Evolutionary conservation across 2,113 vertebrate genomes (phyloP).

Genomic region (Pomatostomus ruficeps): DNA sequence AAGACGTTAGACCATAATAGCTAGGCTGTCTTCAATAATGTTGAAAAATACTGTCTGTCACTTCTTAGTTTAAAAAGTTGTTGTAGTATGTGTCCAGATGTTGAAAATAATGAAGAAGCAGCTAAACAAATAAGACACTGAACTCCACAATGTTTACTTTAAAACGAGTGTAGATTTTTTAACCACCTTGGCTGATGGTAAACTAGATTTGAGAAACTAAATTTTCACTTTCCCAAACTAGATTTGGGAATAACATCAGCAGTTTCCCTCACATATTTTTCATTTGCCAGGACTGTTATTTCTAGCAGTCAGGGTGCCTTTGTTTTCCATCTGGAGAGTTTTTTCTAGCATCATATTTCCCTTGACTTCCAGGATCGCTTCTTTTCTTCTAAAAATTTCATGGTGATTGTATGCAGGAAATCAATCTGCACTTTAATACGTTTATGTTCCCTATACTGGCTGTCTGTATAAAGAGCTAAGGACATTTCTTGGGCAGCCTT

Average conservation of each 20-base stretch:
- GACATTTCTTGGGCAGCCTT: neutral
- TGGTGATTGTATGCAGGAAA: neutral
- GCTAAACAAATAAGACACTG: neutral
- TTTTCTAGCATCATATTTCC: neutral
- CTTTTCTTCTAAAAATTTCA: neutral
- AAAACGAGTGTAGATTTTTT: neutral
- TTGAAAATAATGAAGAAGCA: neutral
- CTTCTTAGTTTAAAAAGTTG: neutral
- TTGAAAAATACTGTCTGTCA: neutral
- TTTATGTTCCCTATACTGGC: neutral
- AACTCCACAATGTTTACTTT: neutral
- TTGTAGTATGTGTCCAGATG: neutral
- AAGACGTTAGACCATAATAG: neutral
- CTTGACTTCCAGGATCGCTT: neutral
- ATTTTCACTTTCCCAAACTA: neutral
- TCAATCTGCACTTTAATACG: neutral
- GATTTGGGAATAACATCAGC: neutral
- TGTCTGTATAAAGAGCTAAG: rapidly evolving
- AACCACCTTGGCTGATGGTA: neutral
- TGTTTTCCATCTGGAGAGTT: neutral
- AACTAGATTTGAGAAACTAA: neutral
- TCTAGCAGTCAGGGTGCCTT: neutral
- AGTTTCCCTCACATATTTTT: neutral
- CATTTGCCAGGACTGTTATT: neutral
- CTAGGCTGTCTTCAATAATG: neutral